Base-by-base conservation (phyloP, 2,888 invertebrate genomes). In the Chloromyia formosa region DNA sequence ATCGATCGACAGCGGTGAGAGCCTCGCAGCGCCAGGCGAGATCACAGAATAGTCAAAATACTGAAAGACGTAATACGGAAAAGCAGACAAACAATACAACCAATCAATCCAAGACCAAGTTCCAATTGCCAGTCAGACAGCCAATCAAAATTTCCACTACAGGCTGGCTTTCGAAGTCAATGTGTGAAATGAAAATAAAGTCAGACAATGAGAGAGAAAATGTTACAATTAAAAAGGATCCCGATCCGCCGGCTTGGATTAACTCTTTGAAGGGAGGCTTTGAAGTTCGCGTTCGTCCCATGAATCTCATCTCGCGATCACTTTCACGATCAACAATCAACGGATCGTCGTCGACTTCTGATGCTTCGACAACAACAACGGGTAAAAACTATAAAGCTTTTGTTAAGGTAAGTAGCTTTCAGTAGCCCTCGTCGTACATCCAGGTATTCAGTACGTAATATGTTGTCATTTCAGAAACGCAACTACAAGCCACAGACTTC, bases 321-420 rank as follows among this genome's bases (percentile, higher is more conserved):
- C 75, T 62, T 23, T 74, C 58, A 16, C 73, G 60, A n/a, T 4
- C 10, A 4, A n/a, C 23, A 9, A 23, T 14, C 14, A 56, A 61
- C 16, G 16, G 49, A 72, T 64, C 45, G 62, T 27, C 5, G 53
- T 62, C 20, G 58, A 73, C 5, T 76, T 66, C 64, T 10, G 76
- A 75, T 56, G 35, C 14, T 7, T 76, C 61, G 45, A 74, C 71
- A 5, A 74, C 23, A 27, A 20, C 40, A n/a, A 78, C 78, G n/a
- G 60, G 68, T 16, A 82, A 80, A 74, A 84, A 84, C 75, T 85
- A 82, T 49, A 85, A 85, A 66, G 81, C 80, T 23, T 85, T 85
- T 77, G 79, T 81, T 2, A 85, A 84, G 83, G 84, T 84, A 79
- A 75, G 20, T 42, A n/a, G 12, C 10, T 49, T 49, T 49, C 1